Evolutionary conservation across 2,113 vertebrate species (phyloP).

Genomic region (Corythoichthys haematopterus): DNA sequence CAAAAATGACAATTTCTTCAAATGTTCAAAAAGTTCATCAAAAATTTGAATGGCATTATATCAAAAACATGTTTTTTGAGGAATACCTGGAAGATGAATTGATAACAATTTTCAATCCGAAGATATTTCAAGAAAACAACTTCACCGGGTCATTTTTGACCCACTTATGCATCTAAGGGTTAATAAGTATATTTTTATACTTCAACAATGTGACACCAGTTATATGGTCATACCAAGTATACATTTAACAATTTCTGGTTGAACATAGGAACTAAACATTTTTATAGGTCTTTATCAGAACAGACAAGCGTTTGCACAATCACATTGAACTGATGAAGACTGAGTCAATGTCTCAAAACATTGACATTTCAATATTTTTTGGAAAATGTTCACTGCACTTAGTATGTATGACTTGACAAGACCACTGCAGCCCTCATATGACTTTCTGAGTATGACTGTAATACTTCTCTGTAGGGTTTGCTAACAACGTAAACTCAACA

Average conservation of each 20-base stretch:
- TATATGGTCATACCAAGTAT: not conserved
- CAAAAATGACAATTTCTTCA: too few relatives aligned
- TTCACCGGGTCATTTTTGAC: too few relatives aligned
- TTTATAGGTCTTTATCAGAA: not conserved
- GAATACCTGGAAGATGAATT: too few relatives aligned
- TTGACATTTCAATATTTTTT: not conserved
- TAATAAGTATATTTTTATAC: not conserved
- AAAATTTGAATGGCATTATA: too few relatives aligned
- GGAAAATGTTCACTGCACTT: not conserved
- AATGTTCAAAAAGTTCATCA: too few relatives aligned
- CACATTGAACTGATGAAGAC: not conserved
- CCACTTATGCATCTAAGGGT: not conserved
- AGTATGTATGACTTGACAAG: not conserved
- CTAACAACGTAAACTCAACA: constrained; percentile 8
- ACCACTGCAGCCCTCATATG: not conserved
- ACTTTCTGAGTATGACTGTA: not conserved
- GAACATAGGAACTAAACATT: not conserved
- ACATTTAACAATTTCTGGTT: not conserved
- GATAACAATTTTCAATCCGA: too few relatives aligned
- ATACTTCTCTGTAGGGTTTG: constrained; percentile 9
- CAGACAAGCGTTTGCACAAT: not conserved
- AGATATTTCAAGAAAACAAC: too few relatives aligned
- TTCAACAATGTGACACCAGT: not conserved
- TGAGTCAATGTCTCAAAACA: not conserved
- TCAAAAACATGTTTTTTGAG: too few relatives aligned